phyloP scores from a whole-genome alignment of 1,140 invertebrate species.

The Drosophila baimaii region DNA sequence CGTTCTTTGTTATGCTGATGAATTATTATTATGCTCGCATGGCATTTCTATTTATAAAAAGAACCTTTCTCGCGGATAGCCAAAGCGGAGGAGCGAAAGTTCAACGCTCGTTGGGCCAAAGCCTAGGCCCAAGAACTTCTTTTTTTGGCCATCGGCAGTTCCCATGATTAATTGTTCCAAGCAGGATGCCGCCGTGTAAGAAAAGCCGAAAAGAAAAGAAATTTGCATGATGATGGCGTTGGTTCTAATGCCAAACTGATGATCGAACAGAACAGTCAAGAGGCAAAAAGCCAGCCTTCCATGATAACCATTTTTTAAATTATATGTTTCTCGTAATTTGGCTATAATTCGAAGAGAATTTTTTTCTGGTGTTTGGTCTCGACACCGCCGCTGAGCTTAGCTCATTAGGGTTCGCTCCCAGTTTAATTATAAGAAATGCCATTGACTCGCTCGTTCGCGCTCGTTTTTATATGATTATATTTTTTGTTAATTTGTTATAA shows the following conservation, averaged over 20 bases:
- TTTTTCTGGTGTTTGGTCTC: constrained; percentile 8
- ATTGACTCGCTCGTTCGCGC: constrained; percentile 58
- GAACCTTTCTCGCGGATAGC: constrained; percentile 47
- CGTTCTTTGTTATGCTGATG: constrained; percentile 70
- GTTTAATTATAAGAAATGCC: constrained; percentile 80
- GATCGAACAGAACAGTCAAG: constrained; percentile 24
- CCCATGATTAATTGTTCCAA: constrained; percentile 68
- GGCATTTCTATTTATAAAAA: constrained; percentile 54
- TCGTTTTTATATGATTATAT: constrained; percentile 68
- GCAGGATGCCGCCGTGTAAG: constrained; percentile 60
- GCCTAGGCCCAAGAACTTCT: constrained; percentile 21
- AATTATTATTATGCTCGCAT: constrained; percentile 33
- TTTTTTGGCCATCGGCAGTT: constrained; percentile 40
- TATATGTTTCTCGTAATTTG: constrained; percentile 53
- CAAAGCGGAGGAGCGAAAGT: constrained; percentile 56
- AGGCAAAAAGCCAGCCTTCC: constrained; percentile 7
- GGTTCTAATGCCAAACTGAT: constrained; percentile 36
- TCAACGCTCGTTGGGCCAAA: constrained; percentile 59
- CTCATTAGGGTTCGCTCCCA: constrained; percentile 67
- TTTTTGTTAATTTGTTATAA: constrained; percentile 71
- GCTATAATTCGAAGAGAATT: constrained; percentile 41
- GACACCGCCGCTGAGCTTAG: constrained; percentile 32
- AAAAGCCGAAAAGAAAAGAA: constrained; percentile 54
- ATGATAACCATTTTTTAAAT: constrained; percentile 50
- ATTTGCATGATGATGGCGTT: constrained; percentile 63